phyloP scores from a whole-genome alignment of 1,140 invertebrate genomes.

The Coptotermes formosanus region DNA sequence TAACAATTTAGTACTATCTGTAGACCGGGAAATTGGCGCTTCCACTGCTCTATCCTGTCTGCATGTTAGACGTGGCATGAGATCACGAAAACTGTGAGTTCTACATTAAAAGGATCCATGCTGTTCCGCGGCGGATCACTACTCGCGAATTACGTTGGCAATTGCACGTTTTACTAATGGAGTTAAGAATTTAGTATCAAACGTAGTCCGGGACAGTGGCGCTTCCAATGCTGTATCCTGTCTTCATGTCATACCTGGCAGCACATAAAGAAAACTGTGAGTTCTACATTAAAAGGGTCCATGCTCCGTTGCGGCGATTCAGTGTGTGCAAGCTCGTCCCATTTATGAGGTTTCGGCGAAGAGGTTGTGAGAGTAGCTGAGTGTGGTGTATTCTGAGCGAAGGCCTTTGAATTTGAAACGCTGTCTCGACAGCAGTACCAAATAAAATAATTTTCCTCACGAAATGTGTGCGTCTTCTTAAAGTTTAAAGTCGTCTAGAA shows the following conservation, averaged over 20 bases:
- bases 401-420: too few species aligned
- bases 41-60: neutral
- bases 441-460: too few species aligned
- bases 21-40: constrained; percentile 12
- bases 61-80: neutral
- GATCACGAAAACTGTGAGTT: neutral
- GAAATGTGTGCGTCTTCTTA: too few species aligned
- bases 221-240: neutral
- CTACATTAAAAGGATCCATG: neutral
- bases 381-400: too few species aligned
- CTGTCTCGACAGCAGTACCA: too few species aligned
- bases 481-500: too few species aligned
- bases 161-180: constrained; percentile 34
- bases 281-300: neutral
- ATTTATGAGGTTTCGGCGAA: too few species aligned
- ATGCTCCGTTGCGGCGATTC: too few species aligned
- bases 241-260: neutral
- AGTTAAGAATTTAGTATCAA: constrained; percentile 30
- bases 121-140: too few species aligned
- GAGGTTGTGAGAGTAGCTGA: too few species aligned
- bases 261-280: too few species aligned
- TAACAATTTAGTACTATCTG: constrained; percentile 29
- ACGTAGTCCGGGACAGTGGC: neutral
- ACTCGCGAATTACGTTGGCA: constrained; percentile 23
- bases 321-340: too few species aligned